Base-by-base conservation (phyloP, 2,888 invertebrate species). In the Epistrophe eligans region DNA sequence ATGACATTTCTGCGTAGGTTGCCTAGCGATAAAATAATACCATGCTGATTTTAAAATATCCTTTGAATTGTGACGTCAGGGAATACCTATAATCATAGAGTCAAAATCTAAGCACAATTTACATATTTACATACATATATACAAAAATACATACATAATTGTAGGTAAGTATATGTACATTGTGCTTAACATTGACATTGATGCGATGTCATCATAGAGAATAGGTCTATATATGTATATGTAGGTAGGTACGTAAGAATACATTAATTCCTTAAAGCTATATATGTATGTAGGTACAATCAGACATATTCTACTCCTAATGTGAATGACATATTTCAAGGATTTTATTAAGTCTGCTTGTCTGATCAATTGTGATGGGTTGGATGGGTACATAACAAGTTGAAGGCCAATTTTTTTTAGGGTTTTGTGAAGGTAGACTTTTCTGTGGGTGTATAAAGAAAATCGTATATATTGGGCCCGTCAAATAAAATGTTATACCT, bases 301-400 rank as follows among this genome's bases (percentile, higher is more conserved):
- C n/a, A n/a, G 32, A 32, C 32, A 32, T 32, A 6, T 32, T 32
- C 4, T 8, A 32, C 32, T 35, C 9, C 8, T 35, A 6, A 35
- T 84, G 84, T 77, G 72, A 80, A 77, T 62, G 80, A 45, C 84
- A 67, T 62, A 77, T 62, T 73, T 80, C 80, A 84, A 84, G 84
- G 84, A 84, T 77, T 72, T 80, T 76, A 57, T 71, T 66, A 7
- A 32, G n/a, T 32, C 67, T 32, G 32, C 9, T 19, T 50, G 67
- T 50, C 67, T 67, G 19, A 35, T 15, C 3, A 5, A 40, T 40
- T 38, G 57, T 64, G 57, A 50, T 58, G 73, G 73, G 28, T 74
- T 62, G 28, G 8, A n/a, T 35, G 35, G 35, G 9, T 35, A 8
- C 7, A 66, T 24, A 24, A 24, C 35, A 79, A 28, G 28, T 45